Evolutionary conservation across 1,140 invertebrate species (phyloP).

Genomic region (Neocloeon triangulifer): DNA sequence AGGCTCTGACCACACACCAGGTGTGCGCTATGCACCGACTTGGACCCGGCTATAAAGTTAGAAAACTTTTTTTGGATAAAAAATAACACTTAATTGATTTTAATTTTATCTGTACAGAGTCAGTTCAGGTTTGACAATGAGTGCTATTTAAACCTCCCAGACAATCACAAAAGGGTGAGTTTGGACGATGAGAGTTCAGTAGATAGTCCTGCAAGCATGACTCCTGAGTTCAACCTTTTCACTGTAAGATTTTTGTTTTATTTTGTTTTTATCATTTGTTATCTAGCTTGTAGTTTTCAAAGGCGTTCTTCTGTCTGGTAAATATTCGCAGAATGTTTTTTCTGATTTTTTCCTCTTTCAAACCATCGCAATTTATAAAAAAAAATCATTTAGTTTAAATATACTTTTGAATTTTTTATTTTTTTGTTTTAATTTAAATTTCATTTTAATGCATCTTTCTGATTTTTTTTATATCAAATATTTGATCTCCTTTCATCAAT

Average conservation of each 20-base stretch:
- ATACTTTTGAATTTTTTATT: slow-evolving; percentile 4
- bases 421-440: slow-evolving; percentile 1
- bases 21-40: slow-evolving; percentile 90
- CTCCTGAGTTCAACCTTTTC: too few species aligned
- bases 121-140: slow-evolving; percentile 98
- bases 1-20: slow-evolving; percentile 88
- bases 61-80: too few species aligned
- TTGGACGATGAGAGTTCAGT: too few species aligned
- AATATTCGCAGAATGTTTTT: too few species aligned
- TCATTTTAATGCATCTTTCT: slow-evolving; percentile 7
- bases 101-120: slow-evolving; percentile 44
- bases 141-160: slow-evolving; percentile 81
- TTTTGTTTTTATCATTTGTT: too few species aligned
- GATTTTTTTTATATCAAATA: slow-evolving; percentile 10
- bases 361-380: slow-evolving; percentile 9
- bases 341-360: too few species aligned
- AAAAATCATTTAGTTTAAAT: slow-evolving; percentile 2
- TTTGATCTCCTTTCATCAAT: too few species aligned
- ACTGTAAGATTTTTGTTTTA: too few species aligned
- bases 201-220: too few species aligned
- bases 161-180: slow-evolving; percentile 91
- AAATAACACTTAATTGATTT: too few species aligned
- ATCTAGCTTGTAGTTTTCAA: too few species aligned
- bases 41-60: slow-evolving; percentile 91
- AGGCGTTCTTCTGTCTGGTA: too few species aligned